Evolutionary conservation across 1,140 invertebrate genomes (phyloP).

Genomic region (Rhopalosiphum padi): DNA sequence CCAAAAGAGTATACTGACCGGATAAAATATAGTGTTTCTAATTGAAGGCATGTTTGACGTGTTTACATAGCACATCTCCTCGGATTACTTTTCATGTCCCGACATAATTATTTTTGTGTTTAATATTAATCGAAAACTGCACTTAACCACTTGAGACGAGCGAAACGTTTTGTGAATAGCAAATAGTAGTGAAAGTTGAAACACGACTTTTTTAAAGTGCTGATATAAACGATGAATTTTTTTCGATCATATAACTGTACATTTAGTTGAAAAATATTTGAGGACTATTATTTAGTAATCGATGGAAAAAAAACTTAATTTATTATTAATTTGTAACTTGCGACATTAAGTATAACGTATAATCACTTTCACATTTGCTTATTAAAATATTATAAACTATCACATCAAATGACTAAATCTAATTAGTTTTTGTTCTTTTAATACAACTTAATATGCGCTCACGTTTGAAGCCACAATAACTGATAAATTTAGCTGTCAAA

Average conservation of each 20-base stretch:
- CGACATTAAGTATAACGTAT: not conserved
- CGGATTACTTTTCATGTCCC: not conserved
- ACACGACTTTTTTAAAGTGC: not conserved
- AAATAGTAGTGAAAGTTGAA: not conserved
- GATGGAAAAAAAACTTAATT: not conserved
- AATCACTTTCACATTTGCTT: not conserved
- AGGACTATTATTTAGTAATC: not conserved
- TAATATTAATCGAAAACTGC: not conserved
- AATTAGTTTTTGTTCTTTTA: not conserved
- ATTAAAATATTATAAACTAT: not conserved
- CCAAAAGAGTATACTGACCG: not conserved
- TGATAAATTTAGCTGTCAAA: not conserved
- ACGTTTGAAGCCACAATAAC: not conserved
- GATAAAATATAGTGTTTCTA: not conserved
- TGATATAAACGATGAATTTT: not conserved
- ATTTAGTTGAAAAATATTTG: not conserved
- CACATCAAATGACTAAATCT: not conserved
- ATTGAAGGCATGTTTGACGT: conserved; percentile 1
- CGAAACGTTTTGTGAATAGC: not conserved
- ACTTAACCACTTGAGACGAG: not conserved
- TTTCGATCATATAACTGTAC: not conserved
- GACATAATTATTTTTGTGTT: conserved; percentile 6
- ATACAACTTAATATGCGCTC: not conserved
- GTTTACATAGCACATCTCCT: not conserved
- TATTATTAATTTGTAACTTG: not conserved